Evolutionary conservation across 2,888 invertebrate genomes (phyloP).

Genomic region (Argyresthia goedartella): DNA sequence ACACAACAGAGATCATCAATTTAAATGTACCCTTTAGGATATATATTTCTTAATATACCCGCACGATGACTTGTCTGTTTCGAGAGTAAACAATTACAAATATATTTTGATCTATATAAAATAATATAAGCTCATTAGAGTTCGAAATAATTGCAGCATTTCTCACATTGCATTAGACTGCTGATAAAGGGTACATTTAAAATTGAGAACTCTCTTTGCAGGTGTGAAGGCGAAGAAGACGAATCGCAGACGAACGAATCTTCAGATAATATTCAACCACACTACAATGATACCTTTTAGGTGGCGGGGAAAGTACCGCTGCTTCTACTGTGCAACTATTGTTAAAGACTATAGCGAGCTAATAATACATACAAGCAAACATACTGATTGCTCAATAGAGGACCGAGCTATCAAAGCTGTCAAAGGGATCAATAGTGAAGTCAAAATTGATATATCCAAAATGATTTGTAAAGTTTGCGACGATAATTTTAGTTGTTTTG

Average conservation of each 20-base stretch:
- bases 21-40: too few species aligned
- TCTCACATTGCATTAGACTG: too few species aligned
- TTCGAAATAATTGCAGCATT: too few species aligned
- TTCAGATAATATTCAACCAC: slow-evolving; percentile 8
- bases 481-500: slow-evolving; percentile 1
- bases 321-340: slow-evolving; percentile 10
- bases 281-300: slow-evolving; percentile 10
- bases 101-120: too few species aligned
- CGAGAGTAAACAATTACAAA: too few species aligned
- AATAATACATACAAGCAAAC: not conserved
- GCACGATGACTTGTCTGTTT: too few species aligned
- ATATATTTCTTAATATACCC: too few species aligned
- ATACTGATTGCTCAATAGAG: not conserved
- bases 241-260: not conserved
- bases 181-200: not conserved
- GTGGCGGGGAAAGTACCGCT: slow-evolving; percentile 9
- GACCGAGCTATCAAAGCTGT: not conserved
- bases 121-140: too few species aligned
- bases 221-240: not conserved
- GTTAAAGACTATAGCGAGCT: slow-evolving; percentile 4
- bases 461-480: slow-evolving; percentile 10
- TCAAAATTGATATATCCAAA: slow-evolving; percentile 11
- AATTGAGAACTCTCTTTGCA: not conserved
- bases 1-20: too few species aligned
- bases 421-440: not conserved